Evolutionary conservation across 2,797 vertebrate genomes (phyloP).

Genomic region (Ataeniobius toweri): DNA sequence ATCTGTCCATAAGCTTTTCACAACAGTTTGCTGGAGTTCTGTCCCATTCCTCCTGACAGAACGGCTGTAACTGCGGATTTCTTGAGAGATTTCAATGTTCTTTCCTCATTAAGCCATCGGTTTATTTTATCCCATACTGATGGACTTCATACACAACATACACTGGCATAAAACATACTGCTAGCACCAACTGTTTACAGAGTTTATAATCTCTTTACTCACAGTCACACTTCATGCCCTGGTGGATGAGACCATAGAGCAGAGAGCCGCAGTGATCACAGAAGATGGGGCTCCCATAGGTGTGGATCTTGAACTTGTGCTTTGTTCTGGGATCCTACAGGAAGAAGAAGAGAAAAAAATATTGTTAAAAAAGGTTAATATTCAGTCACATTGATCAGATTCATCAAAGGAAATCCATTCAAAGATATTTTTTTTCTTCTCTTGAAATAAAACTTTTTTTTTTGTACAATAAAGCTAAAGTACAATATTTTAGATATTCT

Average conservation of each 20-base stretch:
- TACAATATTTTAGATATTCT: not conserved
- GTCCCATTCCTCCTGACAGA: no score
- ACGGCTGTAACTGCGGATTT: no score
- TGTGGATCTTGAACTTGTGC: conserved; percentile 99
- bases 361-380: not conserved
- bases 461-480: not conserved
- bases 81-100: no score
- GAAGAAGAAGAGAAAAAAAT: not conserved
- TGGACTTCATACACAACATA: no score
- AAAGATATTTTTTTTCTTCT: not conserved
- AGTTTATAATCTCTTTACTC: conserved; percentile 41
- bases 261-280: conserved; percentile 96
- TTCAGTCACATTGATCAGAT: not conserved
- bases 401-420: conserved; percentile 1
- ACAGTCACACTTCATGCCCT: conserved; percentile 81
- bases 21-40: no score
- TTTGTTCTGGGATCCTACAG: conserved; percentile 94
- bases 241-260: conserved; percentile 85
- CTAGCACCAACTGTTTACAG: not conserved
- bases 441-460: not conserved
- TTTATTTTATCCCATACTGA: no score
- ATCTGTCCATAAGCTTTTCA: not conserved
- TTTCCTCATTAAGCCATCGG: no score
- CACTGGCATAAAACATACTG: no score
- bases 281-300: conserved; percentile 95